Conservation (phyloP, 1,140 invertebrate species). For the Cydia fagiglandana region DNA sequence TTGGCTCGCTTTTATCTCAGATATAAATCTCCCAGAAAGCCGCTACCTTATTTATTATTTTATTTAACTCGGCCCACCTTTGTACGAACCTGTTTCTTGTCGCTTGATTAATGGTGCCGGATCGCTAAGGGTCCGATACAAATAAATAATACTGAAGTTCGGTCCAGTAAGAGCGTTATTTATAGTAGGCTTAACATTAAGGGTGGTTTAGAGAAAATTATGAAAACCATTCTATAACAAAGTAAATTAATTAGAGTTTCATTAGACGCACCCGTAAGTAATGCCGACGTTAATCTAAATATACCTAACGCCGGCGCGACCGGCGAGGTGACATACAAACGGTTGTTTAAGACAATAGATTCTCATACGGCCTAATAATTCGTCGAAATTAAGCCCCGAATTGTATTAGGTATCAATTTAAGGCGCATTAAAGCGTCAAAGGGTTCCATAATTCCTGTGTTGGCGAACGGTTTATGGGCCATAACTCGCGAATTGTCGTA, state of each 20-base stretch:
- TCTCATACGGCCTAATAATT: constrained; percentile 22
- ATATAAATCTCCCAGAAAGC: constrained; percentile 77
- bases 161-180: constrained; percentile 70
- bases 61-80: constrained; percentile 69
- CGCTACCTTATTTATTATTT: constrained; percentile 75
- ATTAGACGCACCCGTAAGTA: constrained; percentile 8
- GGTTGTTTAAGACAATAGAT: constrained; percentile 13
- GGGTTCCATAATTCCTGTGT: constrained; percentile 48
- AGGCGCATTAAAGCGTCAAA: constrained; percentile 51
- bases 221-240: neutral
- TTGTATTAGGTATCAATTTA: constrained; percentile 52
- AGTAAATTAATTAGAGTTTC: constrained; percentile 21
- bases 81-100: constrained; percentile 70
- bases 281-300: constrained; percentile 11
- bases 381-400: constrained; percentile 12
- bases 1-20: constrained; percentile 69
- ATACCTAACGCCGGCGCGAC: neutral
- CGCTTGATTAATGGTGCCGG: constrained; percentile 71
- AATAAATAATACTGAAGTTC: constrained; percentile 65
- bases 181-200: constrained; percentile 52
- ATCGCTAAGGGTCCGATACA: constrained; percentile 60
- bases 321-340: constrained; percentile 22
- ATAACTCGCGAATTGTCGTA: constrained; percentile 58
- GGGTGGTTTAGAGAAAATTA: constrained; percentile 3
- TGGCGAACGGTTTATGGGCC: constrained; percentile 57